Evolutionary conservation across 1,140 invertebrate species (phyloP).

Genomic region (Centruroides sculpturatus): DNA sequence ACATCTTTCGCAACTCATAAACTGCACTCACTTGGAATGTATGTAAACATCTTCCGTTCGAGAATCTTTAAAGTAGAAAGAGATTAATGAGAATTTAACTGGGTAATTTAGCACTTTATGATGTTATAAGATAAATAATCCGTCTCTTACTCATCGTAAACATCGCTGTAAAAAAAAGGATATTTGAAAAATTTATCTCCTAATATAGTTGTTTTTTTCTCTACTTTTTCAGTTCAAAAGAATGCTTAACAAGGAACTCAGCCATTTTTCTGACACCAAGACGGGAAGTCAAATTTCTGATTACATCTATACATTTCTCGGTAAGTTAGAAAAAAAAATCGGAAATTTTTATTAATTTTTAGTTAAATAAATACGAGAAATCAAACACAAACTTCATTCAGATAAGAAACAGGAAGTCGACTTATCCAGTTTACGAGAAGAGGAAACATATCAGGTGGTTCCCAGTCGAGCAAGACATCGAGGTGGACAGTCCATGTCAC

Average conservation of each 20-base stretch:
- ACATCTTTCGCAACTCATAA: too few species aligned
- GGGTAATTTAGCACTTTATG: too few species aligned
- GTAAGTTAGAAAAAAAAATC: slow-evolving; percentile 43
- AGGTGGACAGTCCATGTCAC: slow-evolving; percentile 50
- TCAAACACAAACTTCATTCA: slow-evolving; percentile 27
- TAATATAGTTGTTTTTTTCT: background rate
- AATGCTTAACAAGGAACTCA: slow-evolving; percentile 98
- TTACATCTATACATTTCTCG: slow-evolving; percentile 97
- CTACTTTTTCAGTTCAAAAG: slow-evolving; percentile 80
- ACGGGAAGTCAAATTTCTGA: slow-evolving; percentile 98
- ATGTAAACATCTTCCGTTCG: too few species aligned
- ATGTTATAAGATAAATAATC: too few species aligned
- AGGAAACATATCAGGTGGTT: slow-evolving; percentile 5
- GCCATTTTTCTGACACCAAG: slow-evolving; percentile 97
- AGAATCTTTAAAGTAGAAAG: too few species aligned
- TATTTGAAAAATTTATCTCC: too few species aligned
- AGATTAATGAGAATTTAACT: too few species aligned
- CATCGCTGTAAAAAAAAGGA: too few species aligned
- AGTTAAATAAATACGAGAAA: too few species aligned
- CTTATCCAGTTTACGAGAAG: slow-evolving; percentile 55
- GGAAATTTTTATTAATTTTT: too few species aligned
- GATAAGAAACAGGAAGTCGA: slow-evolving; percentile 95
- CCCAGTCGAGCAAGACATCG: background rate
- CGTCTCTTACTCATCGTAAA: too few species aligned
- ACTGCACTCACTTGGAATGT: too few species aligned